Evolutionary conservation across 2,888 invertebrate genomes (phyloP).

Genomic region (Cerastis leucographa): DNA sequence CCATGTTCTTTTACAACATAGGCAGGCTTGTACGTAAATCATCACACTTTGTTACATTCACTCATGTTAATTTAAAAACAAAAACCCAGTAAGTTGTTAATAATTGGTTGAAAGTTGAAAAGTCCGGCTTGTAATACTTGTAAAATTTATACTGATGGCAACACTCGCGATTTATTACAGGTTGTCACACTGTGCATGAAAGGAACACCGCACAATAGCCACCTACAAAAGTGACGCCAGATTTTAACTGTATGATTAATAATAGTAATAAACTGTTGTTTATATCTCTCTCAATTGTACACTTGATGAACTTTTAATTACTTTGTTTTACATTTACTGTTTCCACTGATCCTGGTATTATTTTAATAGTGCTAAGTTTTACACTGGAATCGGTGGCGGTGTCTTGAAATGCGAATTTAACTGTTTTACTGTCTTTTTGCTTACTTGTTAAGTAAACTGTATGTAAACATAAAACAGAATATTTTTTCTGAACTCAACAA

Average conservation of each 20-base stretch:
- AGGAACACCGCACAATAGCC: constrained; percentile 69
- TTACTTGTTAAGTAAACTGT: constrained; percentile 6
- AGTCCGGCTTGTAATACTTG: constrained; percentile 64
- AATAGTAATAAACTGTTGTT: constrained; percentile 65
- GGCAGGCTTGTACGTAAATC: background rate
- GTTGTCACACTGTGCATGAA: constrained; percentile 66
- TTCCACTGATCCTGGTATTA: constrained; percentile 52
- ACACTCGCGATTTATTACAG: constrained; percentile 67
- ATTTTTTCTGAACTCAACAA: constrained; percentile 18
- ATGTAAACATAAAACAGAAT: constrained; percentile 1
- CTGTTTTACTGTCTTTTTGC: constrained; percentile 21
- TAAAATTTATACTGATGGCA: constrained; percentile 69
- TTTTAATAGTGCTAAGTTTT: constrained; percentile 9
- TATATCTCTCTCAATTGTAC: constrained; percentile 62
- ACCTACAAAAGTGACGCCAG: constrained; percentile 64
- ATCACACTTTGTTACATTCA: constrained; percentile 10
- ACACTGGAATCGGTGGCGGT: constrained; percentile 7
- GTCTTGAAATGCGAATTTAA: constrained; percentile 2
- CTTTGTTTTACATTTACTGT: constrained; percentile 62
- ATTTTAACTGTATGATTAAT: constrained; percentile 69
- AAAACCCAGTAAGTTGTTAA: constrained; percentile 64
- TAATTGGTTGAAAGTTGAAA: constrained; percentile 71
- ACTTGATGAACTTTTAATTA: constrained; percentile 69
- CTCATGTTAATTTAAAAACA: constrained; percentile 42
- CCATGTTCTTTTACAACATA: background rate